Base-by-base conservation (phyloP, 2,888 invertebrate genomes). In the Alentia gelatinosa region DNA sequence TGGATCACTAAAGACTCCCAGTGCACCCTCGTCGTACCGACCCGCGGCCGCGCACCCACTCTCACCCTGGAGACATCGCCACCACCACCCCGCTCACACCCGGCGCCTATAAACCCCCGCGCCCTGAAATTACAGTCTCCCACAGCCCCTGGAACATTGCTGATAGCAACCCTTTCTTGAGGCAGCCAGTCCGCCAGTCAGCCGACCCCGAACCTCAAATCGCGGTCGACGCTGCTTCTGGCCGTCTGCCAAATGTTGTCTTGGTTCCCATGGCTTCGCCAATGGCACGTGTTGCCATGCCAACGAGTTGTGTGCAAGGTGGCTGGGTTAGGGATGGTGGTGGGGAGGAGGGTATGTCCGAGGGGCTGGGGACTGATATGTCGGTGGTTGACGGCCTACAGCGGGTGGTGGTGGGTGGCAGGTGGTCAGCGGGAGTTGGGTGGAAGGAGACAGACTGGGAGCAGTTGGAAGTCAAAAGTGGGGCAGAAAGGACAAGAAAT, bases 241-340 rank as follows among this genome's bases (percentile, higher is more conserved):
- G 37, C 35, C 19, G 9, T 3, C 0, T 37, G 79, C 79, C 79
- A 79, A 79, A 15, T 79, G 79, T 79, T 79, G 1, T 79, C 79
- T 79, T 35, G 79, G 79, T 79, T 79, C 37, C 79, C 39, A 79
- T 79, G 79, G 79, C 15, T 19, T 7, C 79, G 63, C 79, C 37
- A 39, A 35, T 79, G 79, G 79, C 79, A 79, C 79, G 39, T 79
- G 79, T 79, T 79, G 35, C 79, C 79, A 79, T 79, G 79, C 35
- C 37, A 39, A 79, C 79, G 74, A 35, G 35, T 74, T 30, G 68
- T 26, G 68, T 4, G 56, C 23, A n/a, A n/a, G 56, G 56, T 56
- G 56, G 19, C 1, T 30, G 26, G 68, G 68, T 4, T 68, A 68
- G 68, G 33, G 30, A 30, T 68, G 26, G 68, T 68, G 68, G 68